Evolutionary conservation across 2,888 invertebrate genomes (phyloP), one percentile per base, ranked within the genome.

Genomic region (Lumbricus terrestris): DNA sequence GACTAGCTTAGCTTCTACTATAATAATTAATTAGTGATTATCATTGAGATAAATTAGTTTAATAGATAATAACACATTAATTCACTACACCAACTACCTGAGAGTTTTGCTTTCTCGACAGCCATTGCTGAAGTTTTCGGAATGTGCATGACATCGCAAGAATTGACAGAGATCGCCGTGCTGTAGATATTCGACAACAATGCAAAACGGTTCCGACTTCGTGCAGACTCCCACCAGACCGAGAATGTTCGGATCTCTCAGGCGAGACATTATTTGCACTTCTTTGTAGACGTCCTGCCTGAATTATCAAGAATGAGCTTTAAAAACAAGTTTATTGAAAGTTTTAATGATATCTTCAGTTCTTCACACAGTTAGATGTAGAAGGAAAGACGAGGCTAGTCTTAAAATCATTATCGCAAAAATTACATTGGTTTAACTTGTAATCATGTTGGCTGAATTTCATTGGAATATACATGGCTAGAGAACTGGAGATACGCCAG

Each of bases 161-260:
- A 96, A 97, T 95, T 96, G 96, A 92, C 97, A 97, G 91, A 98
- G 96, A 94, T 97, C 97, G 40, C 97, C 97, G 92, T 97, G 96
- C 94, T 97, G 97, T 94, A 97, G 97, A 95, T 97, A 97, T 95
- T 98, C 98, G 93, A 97, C 96, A n/a, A 98, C 96, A 93, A 97
- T 97, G 95, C 97, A 97, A 93, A 97, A 96, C 16, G 98, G 97
- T 94, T 97, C 97, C 89, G 97, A 97, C 82, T 96, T 96, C 96
- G 88, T 97, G 96, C 94, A 97, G 93, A 97, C 96, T 35, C 97
- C 97, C 90, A 98, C 96, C 92, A 97, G 97, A 91, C 97, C 96
- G 88, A 97, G 97, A 92, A 98, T 92, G 95, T 98, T 97, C 69
- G 97, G 96, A 95, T 98, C 97, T 91, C 97, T 97, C 90, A 98